Evolutionary conservation across 2,797 vertebrate species (phyloP), one percentile per base, ranked within the genome.

Genomic region (Orestias chungarensis): DNA sequence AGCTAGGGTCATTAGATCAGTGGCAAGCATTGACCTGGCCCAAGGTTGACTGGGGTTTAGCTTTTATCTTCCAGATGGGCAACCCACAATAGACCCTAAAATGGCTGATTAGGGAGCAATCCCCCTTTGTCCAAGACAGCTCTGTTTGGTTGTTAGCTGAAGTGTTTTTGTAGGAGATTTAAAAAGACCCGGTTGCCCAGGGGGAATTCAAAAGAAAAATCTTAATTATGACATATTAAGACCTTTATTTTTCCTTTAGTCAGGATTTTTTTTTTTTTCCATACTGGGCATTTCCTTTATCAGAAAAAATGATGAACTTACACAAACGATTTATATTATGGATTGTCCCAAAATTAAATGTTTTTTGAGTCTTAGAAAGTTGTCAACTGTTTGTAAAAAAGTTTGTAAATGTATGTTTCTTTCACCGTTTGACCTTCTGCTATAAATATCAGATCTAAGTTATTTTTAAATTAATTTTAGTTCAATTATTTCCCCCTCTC

Each of bases 1-100:
- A 61, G 78, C 49, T 70, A 40, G 80, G 87, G 90, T 91, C 90
- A 93, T 71, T 71, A 88, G 89, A 85, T 86, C 80, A 87, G 87
- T 87, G 71, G 83, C 73, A 87, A 77, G 74, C 81, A 68, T 75
- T 74, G 69, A 55, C 69, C 47, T 49, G 33, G 20, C 15, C 20
- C 20, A 49, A 23, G 46, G 20, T 49, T 49, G 18, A 44, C 43
- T 44, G 2, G 43, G 5, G 43, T 2, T 44, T 17, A 44, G 44
- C 7, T 49, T 76, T 25, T 49, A 29, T n/a, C 44, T 35, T 59
- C 20, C 8, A 1, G 46, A 33, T 4, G 57, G 57, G 57, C 23
- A n/a, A 18, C 1, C 33, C 20, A n/a, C 47, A 50, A 18, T 18
- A 3, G 23, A 25, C 23, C 23, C 47, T 50, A 11, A 23, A 47